Conservation (phyloP, 2,113 vertebrate genomes). For the Tachysurus fulvidraco region DNA sequence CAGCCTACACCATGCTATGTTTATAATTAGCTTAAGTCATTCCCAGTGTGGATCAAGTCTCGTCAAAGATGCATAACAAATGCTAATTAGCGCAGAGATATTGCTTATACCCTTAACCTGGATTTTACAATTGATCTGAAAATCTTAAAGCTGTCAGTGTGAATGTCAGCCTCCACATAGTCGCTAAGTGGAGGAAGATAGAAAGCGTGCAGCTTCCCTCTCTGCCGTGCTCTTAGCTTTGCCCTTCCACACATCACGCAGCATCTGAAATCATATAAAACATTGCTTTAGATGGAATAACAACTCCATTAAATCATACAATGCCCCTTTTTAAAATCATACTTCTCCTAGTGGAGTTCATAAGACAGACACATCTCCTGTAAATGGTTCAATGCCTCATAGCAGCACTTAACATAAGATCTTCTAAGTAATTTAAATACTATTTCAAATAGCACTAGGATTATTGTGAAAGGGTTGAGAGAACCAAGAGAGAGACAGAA, state of each 20-base stretch:
- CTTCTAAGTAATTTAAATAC: conserved; percentile 2
- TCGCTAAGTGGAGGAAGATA: neutral
- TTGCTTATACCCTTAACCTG: conserved; percentile 11
- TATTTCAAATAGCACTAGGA: neutral
- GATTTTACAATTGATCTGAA: conserved; percentile 1
- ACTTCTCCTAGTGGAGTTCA: neutral
- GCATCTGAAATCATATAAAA: neutral
- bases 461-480: neutral
- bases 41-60: neutral
- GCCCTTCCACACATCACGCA: neutral
- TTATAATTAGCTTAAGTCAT: neutral
- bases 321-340: neutral
- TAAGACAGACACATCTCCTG: neutral
- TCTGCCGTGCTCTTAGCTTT: neutral
- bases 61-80: neutral
- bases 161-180: neutral
- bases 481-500: neutral
- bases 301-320: conserved; percentile 18
- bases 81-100: conserved; percentile 11
- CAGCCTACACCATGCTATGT: neutral
- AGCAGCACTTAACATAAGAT: conserved; percentile 12
- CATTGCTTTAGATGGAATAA: neutral
- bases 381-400: conserved; percentile 9
- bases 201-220: neutral
- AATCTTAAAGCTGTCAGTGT: neutral